A percentile compares a stretch with the other conserved stretches of the same genome.
Conservation (phyloP, 2,113 vertebrate genomes). For the Indri indri region DNA sequence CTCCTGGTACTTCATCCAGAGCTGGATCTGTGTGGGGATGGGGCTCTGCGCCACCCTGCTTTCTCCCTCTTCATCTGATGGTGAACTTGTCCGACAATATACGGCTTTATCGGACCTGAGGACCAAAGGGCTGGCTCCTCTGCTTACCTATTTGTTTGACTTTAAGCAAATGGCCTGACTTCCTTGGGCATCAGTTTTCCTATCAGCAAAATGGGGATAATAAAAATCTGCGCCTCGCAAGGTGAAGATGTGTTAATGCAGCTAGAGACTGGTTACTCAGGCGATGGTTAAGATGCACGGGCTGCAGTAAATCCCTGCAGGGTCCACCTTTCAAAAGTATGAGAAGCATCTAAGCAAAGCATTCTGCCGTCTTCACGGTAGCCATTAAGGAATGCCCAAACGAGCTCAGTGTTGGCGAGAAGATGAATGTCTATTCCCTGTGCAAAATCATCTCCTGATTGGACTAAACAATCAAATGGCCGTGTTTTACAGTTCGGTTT, state of each 20-base stretch:
- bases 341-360: not conserved
- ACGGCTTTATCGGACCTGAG: not conserved
- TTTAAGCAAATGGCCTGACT: not conserved
- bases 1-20: not conserved
- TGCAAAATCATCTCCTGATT: conserved; percentile 48
- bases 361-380: not conserved
- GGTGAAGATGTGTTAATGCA: not conserved
- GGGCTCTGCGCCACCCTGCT: not conserved
- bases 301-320: not conserved
- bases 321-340: not conserved
- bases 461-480: conserved; percentile 48
- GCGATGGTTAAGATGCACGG: not conserved
- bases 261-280: not conserved
- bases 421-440: not conserved
- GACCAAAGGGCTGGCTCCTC: not conserved
- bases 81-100: not conserved
- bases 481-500: conserved; percentile 57
- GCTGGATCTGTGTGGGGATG: not conserved
- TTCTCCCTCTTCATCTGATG: not conserved
- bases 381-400: not conserved
- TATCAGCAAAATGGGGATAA: not conserved
- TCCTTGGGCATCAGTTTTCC: not conserved
- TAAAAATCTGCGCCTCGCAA: not conserved
- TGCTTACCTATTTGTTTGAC: not conserved
- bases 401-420: not conserved